Conservation (phyloP, 2,888 invertebrate species). For the Melieria picta region DNA sequence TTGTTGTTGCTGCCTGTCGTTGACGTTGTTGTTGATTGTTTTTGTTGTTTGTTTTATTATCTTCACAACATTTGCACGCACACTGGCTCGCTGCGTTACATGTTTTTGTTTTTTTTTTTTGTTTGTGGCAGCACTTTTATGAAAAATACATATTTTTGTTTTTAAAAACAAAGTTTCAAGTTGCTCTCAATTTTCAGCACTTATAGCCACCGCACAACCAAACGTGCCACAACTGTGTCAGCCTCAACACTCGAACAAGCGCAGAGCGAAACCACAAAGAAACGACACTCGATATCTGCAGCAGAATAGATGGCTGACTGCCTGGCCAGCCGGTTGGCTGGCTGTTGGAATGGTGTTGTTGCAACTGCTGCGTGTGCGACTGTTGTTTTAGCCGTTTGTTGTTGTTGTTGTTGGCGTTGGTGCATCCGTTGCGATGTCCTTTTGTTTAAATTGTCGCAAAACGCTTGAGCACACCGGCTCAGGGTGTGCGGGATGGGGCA, state of each 20-base stretch:
- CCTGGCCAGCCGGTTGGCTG: too few species aligned
- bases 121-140: too few species aligned
- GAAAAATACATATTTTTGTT: constrained; percentile 4
- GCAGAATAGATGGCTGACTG: not conserved
- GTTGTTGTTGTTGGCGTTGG: constrained; percentile 12
- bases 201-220: constrained; percentile 51
- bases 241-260: constrained; percentile 3
- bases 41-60: too few species aligned
- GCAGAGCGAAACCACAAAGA: constrained; percentile 23
- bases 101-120: too few species aligned
- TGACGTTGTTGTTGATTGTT: too few species aligned
- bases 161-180: constrained; percentile 54
- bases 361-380: not conserved
- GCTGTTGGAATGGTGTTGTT: not conserved
- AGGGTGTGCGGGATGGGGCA: not conserved
- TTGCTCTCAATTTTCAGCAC: constrained; percentile 59
- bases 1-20: too few species aligned
- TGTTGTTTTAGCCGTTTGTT: constrained; percentile 10
- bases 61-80: too few species aligned
- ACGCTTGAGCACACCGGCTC: not conserved
- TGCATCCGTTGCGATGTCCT: constrained; percentile 17
- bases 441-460: constrained; percentile 22
- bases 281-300: constrained; percentile 26
- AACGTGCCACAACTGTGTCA: constrained; percentile 22
- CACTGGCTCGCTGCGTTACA: too few species aligned